Base-by-base conservation (phyloP, 2,797 vertebrate genomes). In the Sylvia borin region DNA sequence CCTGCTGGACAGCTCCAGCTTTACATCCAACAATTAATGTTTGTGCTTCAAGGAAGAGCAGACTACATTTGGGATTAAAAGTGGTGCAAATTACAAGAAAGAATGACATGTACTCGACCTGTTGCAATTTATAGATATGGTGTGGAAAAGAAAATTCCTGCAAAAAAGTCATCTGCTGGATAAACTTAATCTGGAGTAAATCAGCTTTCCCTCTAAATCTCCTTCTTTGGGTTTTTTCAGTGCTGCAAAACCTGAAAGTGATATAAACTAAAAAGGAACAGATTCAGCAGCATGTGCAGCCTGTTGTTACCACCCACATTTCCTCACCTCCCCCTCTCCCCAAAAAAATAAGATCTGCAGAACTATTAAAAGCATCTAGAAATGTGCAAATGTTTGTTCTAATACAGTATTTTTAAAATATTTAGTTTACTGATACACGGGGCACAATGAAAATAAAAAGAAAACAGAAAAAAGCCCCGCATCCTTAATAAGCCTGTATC, bases 1-100 rank as follows among this genome's bases (percentile, higher is more conserved):
- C n/a, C 76, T 6, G 27, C 73, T 93, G 93, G 92, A 95, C 92
- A 96, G 95, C 95, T 95, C 94, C 96, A 84, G 74, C 32, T 73
- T 64, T 24, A 55, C 25, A 53, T 38, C 53, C 54, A 66, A 67
- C 60, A 90, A 64, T 25, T 25, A 15, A 61, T 18, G 25, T n/a
- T 64, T 57, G 79, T 31, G 38, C 22, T 80, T 71, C 1, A 38
- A 64, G 55, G 43, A 40, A 72, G n/a, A 81, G 17, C 29, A 38
- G 38, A 21, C 9, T 12, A 20, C 7, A 15, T 31, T 10, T 34
- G 55, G 16, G 34, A 40, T 64, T 50, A 62, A 67, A 86, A 51
- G 10, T 12, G 14, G 21, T 14, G 11, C 8, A 53, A 60, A 32
- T 60, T 42, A 22, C 65, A 83, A 91, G 32, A 68, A 93, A 71